Conservation (phyloP, 2,888 invertebrate species). For the Nudaria mundana region DNA sequence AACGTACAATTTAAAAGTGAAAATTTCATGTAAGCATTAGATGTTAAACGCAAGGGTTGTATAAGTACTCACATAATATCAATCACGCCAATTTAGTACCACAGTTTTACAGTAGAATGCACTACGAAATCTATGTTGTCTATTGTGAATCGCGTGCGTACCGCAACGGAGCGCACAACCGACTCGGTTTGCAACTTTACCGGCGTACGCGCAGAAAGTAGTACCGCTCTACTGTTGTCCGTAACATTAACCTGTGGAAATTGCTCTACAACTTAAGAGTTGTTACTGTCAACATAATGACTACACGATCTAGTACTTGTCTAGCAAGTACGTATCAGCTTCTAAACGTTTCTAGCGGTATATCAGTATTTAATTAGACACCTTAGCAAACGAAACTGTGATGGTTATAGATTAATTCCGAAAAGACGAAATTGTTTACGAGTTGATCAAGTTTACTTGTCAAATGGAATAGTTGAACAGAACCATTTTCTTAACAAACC, state of each 20-base stretch:
- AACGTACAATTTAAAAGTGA: too few relatives aligned
- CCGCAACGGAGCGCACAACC: conserved; percentile 43
- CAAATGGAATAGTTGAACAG: too few relatives aligned
- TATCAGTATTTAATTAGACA: background rate
- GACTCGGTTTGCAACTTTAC: conserved; percentile 36
- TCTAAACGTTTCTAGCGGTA: background rate
- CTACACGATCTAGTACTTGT: background rate
- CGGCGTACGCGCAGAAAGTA: conserved; percentile 28
- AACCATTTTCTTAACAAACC: too few relatives aligned
- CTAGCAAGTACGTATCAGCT: background rate
- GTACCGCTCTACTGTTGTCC: conserved; percentile 22
- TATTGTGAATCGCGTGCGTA: conserved; percentile 48
- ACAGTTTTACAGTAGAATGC: conserved; percentile 22
- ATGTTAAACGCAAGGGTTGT: too few relatives aligned
- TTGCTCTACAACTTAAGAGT: conserved; percentile 10
- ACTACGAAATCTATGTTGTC: conserved; percentile 15
- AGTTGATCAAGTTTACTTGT: too few relatives aligned
- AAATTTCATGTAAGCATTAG: too few relatives aligned
- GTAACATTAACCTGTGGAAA: conserved; percentile 22
- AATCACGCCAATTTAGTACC: conserved; percentile 18
- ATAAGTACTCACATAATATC: conserved; percentile 22
- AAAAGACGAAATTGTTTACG: too few relatives aligned
- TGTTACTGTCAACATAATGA: conserved; percentile 11
- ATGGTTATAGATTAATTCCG: too few relatives aligned
- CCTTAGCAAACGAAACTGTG: too few relatives aligned